Base-by-base conservation (phyloP, 2,797 vertebrate genomes). In the Crocodylus rhombifer region DNA sequence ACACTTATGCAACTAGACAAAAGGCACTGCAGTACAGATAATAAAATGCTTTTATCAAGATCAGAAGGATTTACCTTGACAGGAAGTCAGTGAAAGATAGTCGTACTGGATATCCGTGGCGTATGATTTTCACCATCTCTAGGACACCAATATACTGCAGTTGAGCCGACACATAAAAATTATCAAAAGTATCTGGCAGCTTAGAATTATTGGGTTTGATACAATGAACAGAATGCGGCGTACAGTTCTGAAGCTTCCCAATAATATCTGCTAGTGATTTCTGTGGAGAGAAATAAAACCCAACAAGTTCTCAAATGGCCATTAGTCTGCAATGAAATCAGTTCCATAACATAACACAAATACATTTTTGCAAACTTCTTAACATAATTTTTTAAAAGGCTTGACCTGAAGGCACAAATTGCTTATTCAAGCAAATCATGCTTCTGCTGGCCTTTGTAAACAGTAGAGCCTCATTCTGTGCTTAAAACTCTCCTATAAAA, bases 111-210 rank as follows among this genome's bases (percentile, higher is more conserved):
- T 98, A 99, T 51, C 99, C 99, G 3, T 99, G 98, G 23, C 99
- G 98, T 95, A 99, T 98, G 97, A 98, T 97, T 97, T 98, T 99
- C 95, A 99, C 99, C 98, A 99, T 99, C 93, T 99, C 99, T 87
- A 99, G 98, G 79, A 99, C 99, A 60, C 98, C 98, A 8, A 99
- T 98, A 92, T 99, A 98, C 87, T 99, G 99, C 82, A 99, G 98
- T 95, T 99, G 99, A 58, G 98, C 98, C 15, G 99, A 99, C 92
- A 99, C 99, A 73, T 99, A 99, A 96, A 98, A 97, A 97, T 98
- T 98, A 96, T 99, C 99, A 80, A 99, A 99, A 58, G 92, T 96
- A 89, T 99, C 98, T 2, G 99, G 98, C 90, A 98, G 97, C 93
- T 97, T 97, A 1, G 95, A 97, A 91, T 96, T 97, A 84, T 99